Conservation (phyloP, 2,888 invertebrate genomes). For the Ecdyonurus torrentis region DNA sequence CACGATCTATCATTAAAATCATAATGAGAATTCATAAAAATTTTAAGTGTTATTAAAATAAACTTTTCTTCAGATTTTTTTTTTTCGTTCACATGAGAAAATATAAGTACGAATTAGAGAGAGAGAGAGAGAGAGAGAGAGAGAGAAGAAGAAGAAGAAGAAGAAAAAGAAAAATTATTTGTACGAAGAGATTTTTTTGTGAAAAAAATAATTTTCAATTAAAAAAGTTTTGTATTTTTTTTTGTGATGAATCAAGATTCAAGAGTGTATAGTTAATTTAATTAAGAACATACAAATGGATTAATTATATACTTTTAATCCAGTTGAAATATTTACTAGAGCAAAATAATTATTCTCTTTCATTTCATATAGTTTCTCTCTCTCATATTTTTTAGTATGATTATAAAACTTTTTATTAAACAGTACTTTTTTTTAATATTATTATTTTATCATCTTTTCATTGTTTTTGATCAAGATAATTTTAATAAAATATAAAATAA, state of each 20-base stretch:
- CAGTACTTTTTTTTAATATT: background rate
- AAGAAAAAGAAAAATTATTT: too few species aligned
- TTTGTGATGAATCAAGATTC: background rate
- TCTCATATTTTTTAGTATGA: too few species aligned
- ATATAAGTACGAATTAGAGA: too few species aligned
- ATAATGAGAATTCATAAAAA: background rate
- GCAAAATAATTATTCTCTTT: background rate
- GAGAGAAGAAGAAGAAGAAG: too few species aligned
- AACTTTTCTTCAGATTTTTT: background rate
- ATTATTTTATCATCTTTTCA: too few species aligned
- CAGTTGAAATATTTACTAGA: background rate
- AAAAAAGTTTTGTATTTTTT: too few species aligned
- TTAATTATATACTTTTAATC: background rate
- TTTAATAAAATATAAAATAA: background rate
- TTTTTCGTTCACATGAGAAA: too few species aligned
- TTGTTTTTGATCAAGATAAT: too few species aligned
- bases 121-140: too few species aligned
- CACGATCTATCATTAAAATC: slow-evolving; percentile 1
- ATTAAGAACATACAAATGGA: background rate
- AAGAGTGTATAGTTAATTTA: background rate
- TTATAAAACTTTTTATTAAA: too few species aligned
- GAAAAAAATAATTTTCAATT: background rate
- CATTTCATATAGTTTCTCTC: too few species aligned
- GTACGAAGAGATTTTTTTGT: too few species aligned
- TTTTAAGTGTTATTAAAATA: background rate